Base-by-base conservation (phyloP, 2,113 vertebrate species). In the Gymnarchus niloticus region DNA sequence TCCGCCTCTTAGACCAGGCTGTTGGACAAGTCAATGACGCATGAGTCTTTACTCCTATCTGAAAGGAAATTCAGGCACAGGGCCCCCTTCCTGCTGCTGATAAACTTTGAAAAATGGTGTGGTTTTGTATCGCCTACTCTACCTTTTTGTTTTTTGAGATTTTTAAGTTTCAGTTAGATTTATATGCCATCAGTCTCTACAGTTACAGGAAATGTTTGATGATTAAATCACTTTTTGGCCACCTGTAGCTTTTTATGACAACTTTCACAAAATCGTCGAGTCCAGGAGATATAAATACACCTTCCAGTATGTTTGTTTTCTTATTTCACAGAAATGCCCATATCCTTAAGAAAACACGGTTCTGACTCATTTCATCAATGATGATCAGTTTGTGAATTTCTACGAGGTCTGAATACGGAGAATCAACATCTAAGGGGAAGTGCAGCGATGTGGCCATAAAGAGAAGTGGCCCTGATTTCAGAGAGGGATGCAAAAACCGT, bases 141-240 rank as follows among this genome's bases (percentile, higher is more conserved):
- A 37, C 76, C 37, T 78, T 78, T 78, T 46, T 73, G 65, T 37
- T 17, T 78, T 78, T 48, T 78, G 14, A 48, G 44, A 78, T 78
- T n/a, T n/a, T n/a, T 78, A 78, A 44, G 44, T 46, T n/a, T 21
- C 44, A 48, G 33, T 78, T 78, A 78, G 73, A 48, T 78, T 78
- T 78, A 78, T 78, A 78, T 78, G 76, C 44, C 76, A 37, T 78
- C 44, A 17, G 21, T n/a, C 76, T 78, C 76, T 78, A 37, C 2
- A 2, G 76, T 78, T n/a, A 78, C 44, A 48, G 76, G 76, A 48
- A 48, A 78, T 78, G 76, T 78, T 48, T 78, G 44, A 48, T 78
- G 19, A 78, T 78, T 78, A 78, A 78, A 78, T 78, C 44, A 21
- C 76, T 81, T 52, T 54, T 49, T 17, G 49, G 49, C 9, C 49